phyloP scores from a whole-genome alignment of 2,113 vertebrate species.

The Myodes glareolus region DNA sequence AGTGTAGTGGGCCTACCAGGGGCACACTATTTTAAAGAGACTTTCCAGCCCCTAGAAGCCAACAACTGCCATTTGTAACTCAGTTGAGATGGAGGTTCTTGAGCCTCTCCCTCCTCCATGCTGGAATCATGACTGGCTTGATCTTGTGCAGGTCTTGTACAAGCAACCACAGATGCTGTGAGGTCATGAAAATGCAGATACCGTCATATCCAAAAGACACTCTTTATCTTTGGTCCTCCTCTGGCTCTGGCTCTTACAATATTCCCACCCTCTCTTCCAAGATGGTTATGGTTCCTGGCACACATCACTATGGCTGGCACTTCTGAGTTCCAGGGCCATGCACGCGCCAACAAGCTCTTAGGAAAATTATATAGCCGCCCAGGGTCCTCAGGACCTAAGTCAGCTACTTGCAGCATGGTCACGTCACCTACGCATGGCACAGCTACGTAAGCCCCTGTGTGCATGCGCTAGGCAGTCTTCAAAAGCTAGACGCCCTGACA shows the following conservation, averaged over 20 bases:
- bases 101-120: not conserved
- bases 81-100: not conserved
- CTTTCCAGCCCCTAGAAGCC: not conserved
- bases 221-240: not conserved
- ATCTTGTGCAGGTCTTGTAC: not conserved
- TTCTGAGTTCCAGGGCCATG: too few species aligned
- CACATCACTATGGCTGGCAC: too few species aligned
- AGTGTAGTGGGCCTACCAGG: not conserved
- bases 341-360: too few species aligned
- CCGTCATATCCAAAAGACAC: not conserved
- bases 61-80: not conserved
- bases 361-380: too few species aligned
- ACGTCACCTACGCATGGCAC: too few species aligned
- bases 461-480: too few species aligned
- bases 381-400: too few species aligned
- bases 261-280: not conserved
- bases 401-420: too few species aligned
- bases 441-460: too few species aligned
- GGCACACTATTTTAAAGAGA: not conserved
- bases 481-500: accelerated
- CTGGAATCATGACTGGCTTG: not conserved
- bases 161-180: not conserved
- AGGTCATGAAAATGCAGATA: not conserved
- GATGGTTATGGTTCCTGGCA: too few species aligned
- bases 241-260: not conserved